Evolutionary conservation across 2,797 vertebrate species (phyloP), one percentile per base, ranked within the genome.

Genomic region (Lophius americanus): DNA sequence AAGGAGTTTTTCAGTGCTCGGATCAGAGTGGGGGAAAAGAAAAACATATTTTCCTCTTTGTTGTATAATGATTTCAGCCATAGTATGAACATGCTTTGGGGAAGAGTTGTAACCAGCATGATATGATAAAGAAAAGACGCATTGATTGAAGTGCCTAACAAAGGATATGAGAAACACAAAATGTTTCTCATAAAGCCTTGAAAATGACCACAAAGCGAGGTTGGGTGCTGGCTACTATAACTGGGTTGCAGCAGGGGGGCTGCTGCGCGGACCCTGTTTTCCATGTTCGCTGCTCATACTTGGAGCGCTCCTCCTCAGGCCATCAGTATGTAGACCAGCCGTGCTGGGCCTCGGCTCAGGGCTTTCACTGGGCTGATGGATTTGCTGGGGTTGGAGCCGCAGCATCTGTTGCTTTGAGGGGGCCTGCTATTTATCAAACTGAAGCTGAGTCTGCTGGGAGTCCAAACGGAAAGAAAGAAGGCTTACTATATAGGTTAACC

Each of bases 351-450:
- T 83, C 75, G 70, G 67, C 73, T 86, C 39, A 36, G 38, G 39
- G 60, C 48, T 75, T 73, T 65, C 57, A 60, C 52, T 43, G 64
- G 52, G 75, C 85, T 82, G 83, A 81, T 69, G 51, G 78, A 80
- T 89, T 87, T 88, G 79, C 76, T 76, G 75, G 76, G 75, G 79
- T 85, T 79, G 83, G 82, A 89, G 86, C 66, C 62, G 74, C 67
- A 80, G 87, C 89, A 91, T 92, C 89, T 93, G 92, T 88, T 92
- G 83, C 82, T 89, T 84, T 70, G 78, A 86, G 76, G 86, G 78
- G 75, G 73, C 85, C 88, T 90, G 87, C 89, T 89, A 91, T 90
- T 90, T 88, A 91, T 93, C 91, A 93, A 91, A 58, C 66, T 77
- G 81, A 87, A 75, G 76, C 78, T 35, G 70, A 66, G 84, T 88